phyloP scores from a whole-genome alignment of 92 coral and sea anemone genomes.

The Bergia sp. region DNA sequence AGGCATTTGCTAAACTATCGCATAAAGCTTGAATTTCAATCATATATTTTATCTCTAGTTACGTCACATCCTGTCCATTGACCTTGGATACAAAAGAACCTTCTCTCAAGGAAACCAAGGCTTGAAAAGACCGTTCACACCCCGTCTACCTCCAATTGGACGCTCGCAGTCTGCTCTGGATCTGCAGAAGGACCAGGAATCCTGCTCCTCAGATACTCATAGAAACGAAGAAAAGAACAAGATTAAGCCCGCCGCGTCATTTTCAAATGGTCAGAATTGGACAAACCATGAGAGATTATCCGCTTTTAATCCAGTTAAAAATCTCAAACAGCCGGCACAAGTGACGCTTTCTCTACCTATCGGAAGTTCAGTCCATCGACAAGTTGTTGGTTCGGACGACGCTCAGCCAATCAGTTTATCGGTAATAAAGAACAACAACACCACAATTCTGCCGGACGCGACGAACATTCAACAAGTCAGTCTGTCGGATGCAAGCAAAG shows the following conservation, averaged over 20 bases:
- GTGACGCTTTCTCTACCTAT: not conserved
- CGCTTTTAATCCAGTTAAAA: not conserved
- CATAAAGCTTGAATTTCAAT: too few species aligned
- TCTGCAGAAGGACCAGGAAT: slow-evolving; percentile 47
- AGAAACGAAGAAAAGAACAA: not conserved
- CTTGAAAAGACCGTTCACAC: slow-evolving; percentile 49
- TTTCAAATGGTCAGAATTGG: not conserved
- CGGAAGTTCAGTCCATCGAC: not conserved
- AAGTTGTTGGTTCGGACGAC: not conserved
- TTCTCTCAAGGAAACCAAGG: slow-evolving; percentile 55
- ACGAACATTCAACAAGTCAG: not conserved
- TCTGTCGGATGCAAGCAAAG: not conserved
- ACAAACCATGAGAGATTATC: not conserved
- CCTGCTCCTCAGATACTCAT: not conserved
- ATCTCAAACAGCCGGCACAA: slow-evolving; percentile 7
- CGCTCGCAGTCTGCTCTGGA: slow-evolving; percentile 74
- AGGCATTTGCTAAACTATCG: too few species aligned
- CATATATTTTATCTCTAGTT: slow-evolving; percentile 45
- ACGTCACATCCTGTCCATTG: slow-evolving; percentile 64
- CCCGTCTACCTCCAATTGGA: slow-evolving; percentile 67
- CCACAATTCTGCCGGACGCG: not conserved
- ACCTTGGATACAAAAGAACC: slow-evolving; percentile 66
- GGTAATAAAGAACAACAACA: not conserved
- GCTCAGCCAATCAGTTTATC: not conserved
- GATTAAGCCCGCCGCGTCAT: not conserved